Evolutionary conservation across 1,140 invertebrate genomes (phyloP).

Genomic region (Vanessa tameamea): DNA sequence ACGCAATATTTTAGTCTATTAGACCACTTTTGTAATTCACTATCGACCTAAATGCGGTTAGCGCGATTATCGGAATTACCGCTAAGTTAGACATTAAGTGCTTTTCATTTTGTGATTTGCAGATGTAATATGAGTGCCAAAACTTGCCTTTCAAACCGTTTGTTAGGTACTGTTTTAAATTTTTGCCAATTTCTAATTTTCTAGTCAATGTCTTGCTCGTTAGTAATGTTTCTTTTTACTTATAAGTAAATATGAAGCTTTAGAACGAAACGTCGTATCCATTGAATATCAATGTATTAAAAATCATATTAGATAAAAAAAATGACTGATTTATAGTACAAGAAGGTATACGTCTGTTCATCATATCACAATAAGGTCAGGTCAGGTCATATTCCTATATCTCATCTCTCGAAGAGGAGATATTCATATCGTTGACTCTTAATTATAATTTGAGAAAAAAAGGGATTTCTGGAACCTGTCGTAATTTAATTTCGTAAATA

Average conservation of each 20-base stretch:
- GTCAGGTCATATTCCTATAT: not conserved
- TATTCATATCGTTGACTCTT: not conserved
- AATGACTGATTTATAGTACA: conserved; percentile 45
- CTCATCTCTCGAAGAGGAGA: not conserved
- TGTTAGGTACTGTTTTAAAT: too few relatives aligned
- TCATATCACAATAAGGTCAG: conserved; percentile 48
- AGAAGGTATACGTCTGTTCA: conserved; percentile 50
- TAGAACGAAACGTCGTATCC: not conserved
- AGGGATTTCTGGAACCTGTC: not conserved
- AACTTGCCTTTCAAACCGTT: conserved; percentile 1
- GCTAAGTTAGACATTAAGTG: conserved; percentile 19
- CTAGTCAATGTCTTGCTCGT: not conserved
- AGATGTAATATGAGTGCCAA: conserved; percentile 27
- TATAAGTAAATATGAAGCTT: not conserved
- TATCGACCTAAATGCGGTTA: conserved; percentile 37
- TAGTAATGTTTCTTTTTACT: not conserved
- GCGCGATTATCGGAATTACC: conserved; percentile 23
- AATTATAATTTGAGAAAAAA: not conserved
- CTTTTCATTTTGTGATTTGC: conserved; percentile 24
- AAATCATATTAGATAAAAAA: conserved; percentile 17
- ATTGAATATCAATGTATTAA: conserved; percentile 12
- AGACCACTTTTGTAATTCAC: conserved; percentile 33
- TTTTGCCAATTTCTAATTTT: not conserved
- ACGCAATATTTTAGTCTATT: conserved; percentile 16
- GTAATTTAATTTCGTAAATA: conserved; percentile 6